Base-by-base conservation (phyloP, 2,113 vertebrate genomes). In the Nerophis ophidion region DNA sequence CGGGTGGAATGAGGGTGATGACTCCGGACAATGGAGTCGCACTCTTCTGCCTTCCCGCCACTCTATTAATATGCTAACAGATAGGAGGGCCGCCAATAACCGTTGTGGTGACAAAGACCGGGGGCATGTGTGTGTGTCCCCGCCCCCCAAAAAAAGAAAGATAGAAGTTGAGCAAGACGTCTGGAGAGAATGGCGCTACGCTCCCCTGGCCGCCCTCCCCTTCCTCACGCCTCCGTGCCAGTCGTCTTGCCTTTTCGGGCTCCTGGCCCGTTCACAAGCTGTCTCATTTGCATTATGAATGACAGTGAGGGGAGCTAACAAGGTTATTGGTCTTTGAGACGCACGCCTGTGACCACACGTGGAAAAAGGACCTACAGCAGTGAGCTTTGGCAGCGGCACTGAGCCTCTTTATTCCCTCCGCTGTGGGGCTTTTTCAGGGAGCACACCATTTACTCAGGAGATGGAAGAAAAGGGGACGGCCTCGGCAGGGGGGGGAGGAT, bases 321-420 rank as follows among this genome's bases (percentile, higher is more conserved):
- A 94, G 92, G 91, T 92, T 91, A 92, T 88, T 93, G 92, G 92
- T 91, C 89, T 92, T 92, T 91, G 91, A 92, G 91, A 87, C 84
- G 83, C 83, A 83, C 86, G 91, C 89, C 88, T 88, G 89, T 92
- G 92, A 92, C 91, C 91, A 91, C 92, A 91, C 87, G 90, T 92
- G 92, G 91, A 91, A 89, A 84, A 88, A 83, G 89, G 95, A 96
- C 93, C 93, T 95, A 95, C 93, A 93, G 93, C 93, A 92, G 91
- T 88, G 92, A 85, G 79, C 63, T 79, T 70, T 93, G 92, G 91
- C 93, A 90, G 84, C 80, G 84, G 85, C 84, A 88, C 91, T 92
- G 88, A 91, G 90, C 82, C 84, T 92, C 91, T 93, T 92, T 93
- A 93, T 92, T 91, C 89, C 63, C 75, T 81, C 88, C 81, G 76